Evolutionary conservation across 2,888 invertebrate genomes (phyloP).

Genomic region (Liodrosophila aerea): DNA sequence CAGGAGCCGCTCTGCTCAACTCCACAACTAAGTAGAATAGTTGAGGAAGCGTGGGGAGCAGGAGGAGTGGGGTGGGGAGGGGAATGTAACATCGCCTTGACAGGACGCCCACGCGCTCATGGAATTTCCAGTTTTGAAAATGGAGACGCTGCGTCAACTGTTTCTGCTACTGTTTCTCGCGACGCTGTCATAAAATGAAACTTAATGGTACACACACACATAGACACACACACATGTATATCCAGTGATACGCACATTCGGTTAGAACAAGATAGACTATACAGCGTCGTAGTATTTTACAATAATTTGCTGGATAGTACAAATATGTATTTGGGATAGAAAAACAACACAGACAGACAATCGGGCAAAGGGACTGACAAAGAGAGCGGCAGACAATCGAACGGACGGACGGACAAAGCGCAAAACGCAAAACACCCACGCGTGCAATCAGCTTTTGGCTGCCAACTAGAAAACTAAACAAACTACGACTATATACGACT

Average conservation of each 20-base stretch:
- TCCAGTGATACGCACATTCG: neutral
- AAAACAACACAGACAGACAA: constrained; percentile 51
- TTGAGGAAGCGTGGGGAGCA: neutral
- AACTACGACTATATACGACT: constrained; percentile 21
- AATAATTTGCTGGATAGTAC: constrained; percentile 66
- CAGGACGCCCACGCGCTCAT: constrained; percentile 54
- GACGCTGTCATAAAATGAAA: constrained; percentile 73
- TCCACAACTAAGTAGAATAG: neutral
- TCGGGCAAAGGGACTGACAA: neutral
- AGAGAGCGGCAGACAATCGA: neutral
- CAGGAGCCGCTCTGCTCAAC: constrained; percentile 18
- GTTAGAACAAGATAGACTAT: constrained; percentile 31
- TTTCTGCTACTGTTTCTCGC: constrained; percentile 59
- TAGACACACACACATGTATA: constrained; percentile 14
- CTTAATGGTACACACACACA: constrained; percentile 60
- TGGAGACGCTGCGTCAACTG: constrained; percentile 76
- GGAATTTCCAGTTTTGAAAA: constrained; percentile 68
- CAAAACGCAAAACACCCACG: constrained; percentile 62
- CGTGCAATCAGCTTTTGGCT: constrained; percentile 62
- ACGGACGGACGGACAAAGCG: constrained; percentile 18
- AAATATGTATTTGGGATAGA: constrained; percentile 71
- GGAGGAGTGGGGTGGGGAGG: neutral
- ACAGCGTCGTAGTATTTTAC: constrained; percentile 58
- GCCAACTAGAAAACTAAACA: constrained; percentile 62
- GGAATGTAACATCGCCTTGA: constrained; percentile 33